phyloP scores from a whole-genome alignment of 2,888 invertebrate species.

The Folsomia candida region DNA sequence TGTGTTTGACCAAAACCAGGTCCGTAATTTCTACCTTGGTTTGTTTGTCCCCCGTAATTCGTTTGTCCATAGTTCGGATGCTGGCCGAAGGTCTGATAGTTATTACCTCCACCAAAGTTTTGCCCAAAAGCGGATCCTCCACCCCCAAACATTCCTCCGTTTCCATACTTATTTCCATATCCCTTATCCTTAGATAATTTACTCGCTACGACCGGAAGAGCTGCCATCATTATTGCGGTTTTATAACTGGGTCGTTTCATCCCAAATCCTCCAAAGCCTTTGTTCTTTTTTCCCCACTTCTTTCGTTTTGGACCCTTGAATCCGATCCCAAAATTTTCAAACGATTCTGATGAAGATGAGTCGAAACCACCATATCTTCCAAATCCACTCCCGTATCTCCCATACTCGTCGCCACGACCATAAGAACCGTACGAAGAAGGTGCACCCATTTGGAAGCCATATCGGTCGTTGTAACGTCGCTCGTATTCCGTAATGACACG shows the following conservation, averaged over 20 bases:
- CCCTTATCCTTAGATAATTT: conserved; percentile 22
- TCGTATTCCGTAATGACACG: conserved; percentile 29
- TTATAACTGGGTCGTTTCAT: conserved; percentile 41
- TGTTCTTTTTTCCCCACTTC: too few species aligned
- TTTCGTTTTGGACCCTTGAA: too few species aligned
- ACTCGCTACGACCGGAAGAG: conserved; percentile 42
- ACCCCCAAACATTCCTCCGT: conserved; percentile 14
- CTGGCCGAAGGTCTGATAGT: conserved; percentile 11
- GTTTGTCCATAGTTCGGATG: conserved; percentile 16
- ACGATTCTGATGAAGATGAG: neutral
- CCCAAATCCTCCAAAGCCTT: conserved; percentile 23
- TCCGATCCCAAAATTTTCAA: neutral
- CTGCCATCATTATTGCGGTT: conserved; percentile 46
- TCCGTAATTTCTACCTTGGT: conserved; percentile 17
- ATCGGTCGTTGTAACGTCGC: conserved; percentile 29
- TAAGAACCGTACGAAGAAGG: conserved; percentile 1
- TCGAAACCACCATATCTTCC: conserved; percentile 19
- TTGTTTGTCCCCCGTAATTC: conserved; percentile 13
- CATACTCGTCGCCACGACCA: conserved; percentile 20
- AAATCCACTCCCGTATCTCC: conserved; percentile 17
- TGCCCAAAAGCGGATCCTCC: conserved; percentile 20
- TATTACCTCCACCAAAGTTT: neutral
- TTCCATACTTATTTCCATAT: conserved; percentile 28
- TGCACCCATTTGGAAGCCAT: conserved; percentile 20
- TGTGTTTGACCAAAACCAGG: conserved; percentile 11